Conservation (phyloP, 2,888 invertebrate genomes). For the Pseudococcus viburni region DNA sequence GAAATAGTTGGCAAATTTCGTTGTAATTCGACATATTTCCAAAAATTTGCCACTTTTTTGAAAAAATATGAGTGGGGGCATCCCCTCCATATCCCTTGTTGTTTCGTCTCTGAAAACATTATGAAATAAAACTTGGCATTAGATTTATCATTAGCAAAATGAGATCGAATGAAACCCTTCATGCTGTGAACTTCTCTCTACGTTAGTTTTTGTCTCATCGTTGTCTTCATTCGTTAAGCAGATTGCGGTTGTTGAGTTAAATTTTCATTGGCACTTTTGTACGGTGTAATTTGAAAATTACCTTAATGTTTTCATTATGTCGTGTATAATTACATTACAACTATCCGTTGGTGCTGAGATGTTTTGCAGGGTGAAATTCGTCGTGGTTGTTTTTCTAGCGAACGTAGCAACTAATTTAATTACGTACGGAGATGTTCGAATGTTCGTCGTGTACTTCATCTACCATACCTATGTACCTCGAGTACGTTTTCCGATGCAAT, state of each 20-base stretch:
- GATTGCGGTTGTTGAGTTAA: slow-evolving; percentile 22
- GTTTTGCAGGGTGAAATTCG: too few relatives aligned
- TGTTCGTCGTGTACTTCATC: background rate
- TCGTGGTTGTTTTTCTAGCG: background rate
- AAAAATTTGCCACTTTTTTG: too few relatives aligned
- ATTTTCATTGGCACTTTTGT: slow-evolving; percentile 39
- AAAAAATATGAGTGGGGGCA: too few relatives aligned
- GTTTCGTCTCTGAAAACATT: too few relatives aligned
- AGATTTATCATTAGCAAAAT: slow-evolving; percentile 4
- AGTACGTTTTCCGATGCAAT: background rate
- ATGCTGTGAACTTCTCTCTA: too few relatives aligned
- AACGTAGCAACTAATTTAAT: background rate
- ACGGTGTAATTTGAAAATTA: slow-evolving; percentile 37
- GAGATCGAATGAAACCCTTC: background rate
- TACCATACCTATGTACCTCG: background rate
- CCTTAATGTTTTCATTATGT: slow-evolving; percentile 25
- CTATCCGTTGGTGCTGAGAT: background rate
- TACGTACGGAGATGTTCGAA: background rate
- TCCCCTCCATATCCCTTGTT: too few relatives aligned
- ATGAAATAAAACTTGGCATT: background rate
- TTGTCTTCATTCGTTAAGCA: background rate
- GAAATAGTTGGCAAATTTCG: too few relatives aligned
- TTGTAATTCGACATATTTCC: too few relatives aligned
- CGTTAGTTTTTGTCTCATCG: background rate
- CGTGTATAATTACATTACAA: slow-evolving; percentile 18